Evolutionary conservation across 2,888 invertebrate genomes (phyloP), one percentile per base, ranked within the genome.

Genomic region (Microchrysa polita): DNA sequence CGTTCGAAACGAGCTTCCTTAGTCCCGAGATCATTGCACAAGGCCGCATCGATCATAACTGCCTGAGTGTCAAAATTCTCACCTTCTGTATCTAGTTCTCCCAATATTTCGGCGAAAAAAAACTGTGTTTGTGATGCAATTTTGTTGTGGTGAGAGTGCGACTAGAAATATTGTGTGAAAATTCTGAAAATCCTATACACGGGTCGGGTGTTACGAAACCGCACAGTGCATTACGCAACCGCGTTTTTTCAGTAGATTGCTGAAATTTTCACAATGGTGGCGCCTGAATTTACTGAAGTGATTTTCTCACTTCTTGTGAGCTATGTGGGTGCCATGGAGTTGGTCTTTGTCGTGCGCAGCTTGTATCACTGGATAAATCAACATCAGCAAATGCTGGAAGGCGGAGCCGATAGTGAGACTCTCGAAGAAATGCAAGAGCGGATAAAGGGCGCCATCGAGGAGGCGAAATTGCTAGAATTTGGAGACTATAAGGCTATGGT

Each of bases 241-340:
- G 57, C 72, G 69, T 76, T 72, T 76, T n/a, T 67, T 73, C 44
- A 2, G 4, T 2, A 2, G 22, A 23, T 9, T 10, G 27, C 14
- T n/a, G 27, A 59, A 59, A 74, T 69, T 71, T 57, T 72, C 42
- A 76, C 73, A 79, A 81, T 82, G 75, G 77, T 81, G 79, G 76
- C 82, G 52, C 76, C 81, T 78, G 83, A 81, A 81, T 91, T 94
- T 90, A 93, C 93, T 81, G 87, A 93, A 78, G 83, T 93, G 80
- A 84, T 94, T 75, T 86, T 94, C 78, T 93, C 94, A 67, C 86
- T 92, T 79, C 86, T 93, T 77, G 88, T 93, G 74, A 88, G 91
- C 77, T 93, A 92, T 83, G 90, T 92, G 77, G 93, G 94, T 76
- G 89, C 91, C 34, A 81, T 91, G 79, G 93, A 94, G 83, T 80